These are phyloP conservation scores for Meriones psammophilus DNA, from an alignment of 2,797 vertebrate species.

Conservation along the genomic window DNA sequence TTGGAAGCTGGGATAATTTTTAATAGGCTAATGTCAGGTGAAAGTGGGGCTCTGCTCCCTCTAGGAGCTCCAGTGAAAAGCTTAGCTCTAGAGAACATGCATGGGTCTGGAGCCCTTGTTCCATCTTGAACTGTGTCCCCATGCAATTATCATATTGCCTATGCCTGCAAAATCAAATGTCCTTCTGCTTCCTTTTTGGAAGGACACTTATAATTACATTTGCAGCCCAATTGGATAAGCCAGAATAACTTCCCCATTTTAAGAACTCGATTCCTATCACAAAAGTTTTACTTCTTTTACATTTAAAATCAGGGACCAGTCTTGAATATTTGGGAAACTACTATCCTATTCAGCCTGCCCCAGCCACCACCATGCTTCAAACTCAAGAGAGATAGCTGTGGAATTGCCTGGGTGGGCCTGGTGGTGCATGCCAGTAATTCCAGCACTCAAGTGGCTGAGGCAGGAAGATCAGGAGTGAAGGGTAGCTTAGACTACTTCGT, in stretches of 20 bases:
- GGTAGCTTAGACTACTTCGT: not conserved
- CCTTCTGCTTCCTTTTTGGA: not conserved
- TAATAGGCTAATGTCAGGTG: not conserved
- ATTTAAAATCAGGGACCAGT: not conserved
- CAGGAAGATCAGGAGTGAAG: not conserved
- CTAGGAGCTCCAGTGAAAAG: not conserved
- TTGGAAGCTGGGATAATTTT: not conserved
- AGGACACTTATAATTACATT: not conserved
- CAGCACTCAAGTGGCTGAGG: not conserved
- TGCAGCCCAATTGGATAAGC: not conserved
- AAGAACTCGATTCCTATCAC: constrained; percentile 10
- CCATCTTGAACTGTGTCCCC: not conserved
- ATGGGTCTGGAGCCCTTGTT: not conserved
- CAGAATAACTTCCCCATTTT: constrained; percentile 6
- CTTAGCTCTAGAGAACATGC: not conserved
- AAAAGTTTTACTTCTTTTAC: not conserved
- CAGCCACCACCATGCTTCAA: not conserved
- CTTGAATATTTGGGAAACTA: not conserved
- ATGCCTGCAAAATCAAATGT: not conserved
- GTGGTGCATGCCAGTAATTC: not conserved
- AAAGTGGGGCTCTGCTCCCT: not conserved
- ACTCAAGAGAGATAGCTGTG: not conserved
- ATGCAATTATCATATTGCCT: not conserved
- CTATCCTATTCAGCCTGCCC: not conserved
- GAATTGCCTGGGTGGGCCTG: not conserved